phyloP scores from a whole-genome alignment of 1,140 invertebrate genomes.

The Araneus ventricosus region DNA sequence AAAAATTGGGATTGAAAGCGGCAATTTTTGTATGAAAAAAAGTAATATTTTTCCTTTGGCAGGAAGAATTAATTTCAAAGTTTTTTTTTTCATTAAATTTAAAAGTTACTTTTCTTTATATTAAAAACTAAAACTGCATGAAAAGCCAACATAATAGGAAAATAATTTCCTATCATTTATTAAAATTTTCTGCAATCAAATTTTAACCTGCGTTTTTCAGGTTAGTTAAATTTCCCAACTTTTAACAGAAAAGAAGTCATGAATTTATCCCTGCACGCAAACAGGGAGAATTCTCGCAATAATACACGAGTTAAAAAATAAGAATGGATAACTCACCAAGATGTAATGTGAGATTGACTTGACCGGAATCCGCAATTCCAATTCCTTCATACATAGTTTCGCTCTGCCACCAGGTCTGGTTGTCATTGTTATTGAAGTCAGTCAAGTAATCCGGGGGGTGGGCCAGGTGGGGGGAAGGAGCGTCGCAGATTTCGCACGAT shows the following conservation, averaged over 20 bases:
- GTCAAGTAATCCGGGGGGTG: constrained; percentile 92
- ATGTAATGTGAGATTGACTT: constrained; percentile 94
- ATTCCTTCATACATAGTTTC: constrained; percentile 97
- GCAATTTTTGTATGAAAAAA: too few relatives aligned
- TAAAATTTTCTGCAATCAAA: too few relatives aligned
- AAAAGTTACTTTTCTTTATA: too few relatives aligned
- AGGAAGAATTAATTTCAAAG: too few relatives aligned
- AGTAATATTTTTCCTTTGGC: too few relatives aligned
- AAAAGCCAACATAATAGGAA: too few relatives aligned
- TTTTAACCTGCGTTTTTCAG: too few relatives aligned
- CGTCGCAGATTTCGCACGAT: constrained; percentile 85
- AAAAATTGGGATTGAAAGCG: too few relatives aligned
- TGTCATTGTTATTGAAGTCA: constrained; percentile 92
- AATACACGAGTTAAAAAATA: neutral
- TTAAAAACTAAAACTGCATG: too few relatives aligned
- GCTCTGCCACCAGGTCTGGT: constrained; percentile 99
- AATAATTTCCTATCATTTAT: too few relatives aligned
- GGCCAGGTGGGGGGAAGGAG: constrained; percentile 81
- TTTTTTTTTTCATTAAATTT: too few relatives aligned
- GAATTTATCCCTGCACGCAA: neutral
- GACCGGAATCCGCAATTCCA: constrained; percentile 88
- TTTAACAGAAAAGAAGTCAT: neutral
- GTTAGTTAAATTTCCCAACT: too few relatives aligned
- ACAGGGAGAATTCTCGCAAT: neutral
- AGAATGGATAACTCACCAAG: constrained; percentile 85